Base-by-base conservation (phyloP, 2,888 invertebrate species). In the Acronicta psi region DNA sequence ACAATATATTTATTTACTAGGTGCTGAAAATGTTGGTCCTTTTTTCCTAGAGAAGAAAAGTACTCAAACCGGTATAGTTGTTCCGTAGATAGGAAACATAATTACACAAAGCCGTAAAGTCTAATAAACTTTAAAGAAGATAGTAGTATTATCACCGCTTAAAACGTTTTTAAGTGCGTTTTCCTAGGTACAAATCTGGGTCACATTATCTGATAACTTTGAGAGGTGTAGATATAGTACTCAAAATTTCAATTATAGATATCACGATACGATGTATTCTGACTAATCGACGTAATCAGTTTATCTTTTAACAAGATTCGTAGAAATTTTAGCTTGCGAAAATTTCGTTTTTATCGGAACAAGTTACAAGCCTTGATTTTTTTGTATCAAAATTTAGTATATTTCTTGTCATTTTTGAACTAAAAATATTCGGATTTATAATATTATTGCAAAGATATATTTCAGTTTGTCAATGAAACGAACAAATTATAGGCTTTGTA, bases 221-320 rank as follows among this genome's bases (percentile, higher is more conserved):
- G 59, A 74, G 69, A 72, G 59, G n/a, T 38, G 9, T 50, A 44
- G 69, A 59, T 65, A 54, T 46, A 57, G 49, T 71, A 75, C 75
- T 75, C 69, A 52, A 77, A 69, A 72, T 57, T 65, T 77, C 75
- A 75, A 75, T 75, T 75, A 77, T 38, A 45, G 77, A 74, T 72
- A 74, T 42, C 31, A 14, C 29, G 62, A 75, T 77, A 54, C 34
- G 45, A 52, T 29, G 59, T 64, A 64, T 75, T 77, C 68, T 31
- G 13, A 31, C 13, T 31, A 34, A 34, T 75, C 68, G 63, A 38
- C 60, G 0, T 55, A 49, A 73, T 73, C 63, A 34, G 45, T 47
- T 67, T 64, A 69, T 75, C 77, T 58, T 43, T 60, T 18, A 36
- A 63, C 41, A 49, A 58, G 57, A 53, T 59, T 44, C 49, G 40